Evolutionary conservation across 2,888 invertebrate genomes (phyloP), one percentile per base, ranked within the genome.

Genomic region (Xylota sylvarum): DNA sequence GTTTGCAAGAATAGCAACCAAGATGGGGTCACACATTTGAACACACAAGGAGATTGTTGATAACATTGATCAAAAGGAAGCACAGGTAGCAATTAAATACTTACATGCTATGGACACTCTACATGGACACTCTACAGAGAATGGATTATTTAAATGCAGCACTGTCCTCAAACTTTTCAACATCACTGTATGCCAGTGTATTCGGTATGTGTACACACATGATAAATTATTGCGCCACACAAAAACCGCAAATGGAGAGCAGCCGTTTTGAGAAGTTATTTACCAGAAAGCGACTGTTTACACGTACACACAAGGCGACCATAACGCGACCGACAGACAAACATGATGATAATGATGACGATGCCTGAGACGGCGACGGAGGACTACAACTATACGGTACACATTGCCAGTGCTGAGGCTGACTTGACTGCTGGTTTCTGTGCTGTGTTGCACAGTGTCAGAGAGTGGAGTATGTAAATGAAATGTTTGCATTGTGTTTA

Each of bases 401-500:
- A 35, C 27, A 30, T 23, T 23, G 32, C 17, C 17, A 14, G 14
- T n/a, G 43, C 6, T 43, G 23, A 23, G 23, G 23, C 23, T 23
- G 14, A 14, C 35, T 58, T 58, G 7, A 17, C 35, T 52, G 35
- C 19, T 30, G 43, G 43, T 35, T 35, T 9, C 32, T 58, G 23
- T 23, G 32, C 27, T 14, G 50, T 32, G 62, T 32, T 35, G 35
- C 14, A 30, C 67, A 43, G 69, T 43, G 62, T 60, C 77, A 77
- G 58, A 78, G 52, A 40, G 69, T 69, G 43, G 52, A 43, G 64
- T 80, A 85, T 65, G 80, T 74, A 76, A 80, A 85, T 74, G 56
- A 69, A 56, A 76, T 85, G 84, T 85, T 80, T 64, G 58, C 69
- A 50, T 84, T 74, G 62, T 76, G 74, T 85, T 80, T 80, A 76